phyloP scores from a whole-genome alignment of 1,140 invertebrate genomes.

The Goniozus legneri region DNA sequence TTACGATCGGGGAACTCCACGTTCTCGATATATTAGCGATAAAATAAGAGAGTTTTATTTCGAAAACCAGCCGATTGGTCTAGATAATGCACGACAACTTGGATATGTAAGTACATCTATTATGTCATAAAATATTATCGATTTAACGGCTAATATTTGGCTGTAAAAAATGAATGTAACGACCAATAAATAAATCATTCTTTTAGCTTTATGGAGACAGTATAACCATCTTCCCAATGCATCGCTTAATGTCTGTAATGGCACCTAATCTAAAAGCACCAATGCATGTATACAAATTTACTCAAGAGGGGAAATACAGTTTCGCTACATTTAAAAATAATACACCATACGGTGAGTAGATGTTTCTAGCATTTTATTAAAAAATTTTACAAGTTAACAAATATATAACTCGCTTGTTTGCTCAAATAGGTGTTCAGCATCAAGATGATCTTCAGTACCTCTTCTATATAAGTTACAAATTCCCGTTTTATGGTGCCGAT shows the following conservation, averaged over 20 bases:
- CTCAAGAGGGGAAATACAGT: slow-evolving; percentile 56
- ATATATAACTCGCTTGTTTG: background rate
- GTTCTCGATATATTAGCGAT: slow-evolving; percentile 51
- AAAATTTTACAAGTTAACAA: background rate
- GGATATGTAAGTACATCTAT: slow-evolving; percentile 32
- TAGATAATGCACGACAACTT: slow-evolving; percentile 30
- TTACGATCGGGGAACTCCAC: slow-evolving; percentile 52
- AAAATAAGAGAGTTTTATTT: slow-evolving; percentile 52
- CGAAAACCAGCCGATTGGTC: slow-evolving; percentile 35
- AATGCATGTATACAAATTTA: slow-evolving; percentile 59
- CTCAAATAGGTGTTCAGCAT: slow-evolving; percentile 56
- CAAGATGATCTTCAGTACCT: slow-evolving; percentile 64
- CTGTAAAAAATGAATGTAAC: too few species aligned
- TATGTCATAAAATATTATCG: background rate
- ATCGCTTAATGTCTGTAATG: slow-evolving; percentile 53
- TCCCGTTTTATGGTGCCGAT: slow-evolving; percentile 23
- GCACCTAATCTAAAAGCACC: slow-evolving; percentile 44
- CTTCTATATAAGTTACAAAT: slow-evolving; percentile 48
- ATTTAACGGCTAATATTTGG: too few species aligned
- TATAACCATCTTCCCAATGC: slow-evolving; percentile 51
- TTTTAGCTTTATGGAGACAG: slow-evolving; percentile 54
- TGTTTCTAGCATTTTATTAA: background rate
- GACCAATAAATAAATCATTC: too few species aligned
- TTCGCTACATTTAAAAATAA: slow-evolving; percentile 51
- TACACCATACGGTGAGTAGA: slow-evolving; percentile 48